These are phyloP conservation scores for Corydoras sp. DNA, from an alignment of 2,113 vertebrate genomes.

Conservation along the genomic window DNA sequence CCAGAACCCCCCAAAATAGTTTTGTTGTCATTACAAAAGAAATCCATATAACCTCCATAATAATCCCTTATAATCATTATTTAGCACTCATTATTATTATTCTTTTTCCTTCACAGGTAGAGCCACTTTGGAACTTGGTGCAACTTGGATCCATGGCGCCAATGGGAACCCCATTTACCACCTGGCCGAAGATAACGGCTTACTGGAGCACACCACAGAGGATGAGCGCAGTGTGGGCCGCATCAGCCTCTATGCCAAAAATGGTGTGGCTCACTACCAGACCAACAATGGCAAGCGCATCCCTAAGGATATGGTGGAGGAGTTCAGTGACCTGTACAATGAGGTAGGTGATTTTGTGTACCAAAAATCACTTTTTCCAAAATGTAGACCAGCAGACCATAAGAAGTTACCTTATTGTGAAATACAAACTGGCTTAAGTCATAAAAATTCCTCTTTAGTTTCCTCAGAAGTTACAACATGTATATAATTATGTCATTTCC, in stretches of 20 bases:
- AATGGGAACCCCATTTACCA: conserved; percentile 97
- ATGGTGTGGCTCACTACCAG: conserved; percentile 94
- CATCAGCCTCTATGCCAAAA: conserved; percentile 95
- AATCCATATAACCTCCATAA: too few species aligned
- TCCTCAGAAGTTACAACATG: too few species aligned
- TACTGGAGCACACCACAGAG: conserved; percentile 91
- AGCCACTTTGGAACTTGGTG: conserved; percentile 95
- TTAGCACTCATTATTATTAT: background rate
- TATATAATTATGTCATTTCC: too few species aligned
- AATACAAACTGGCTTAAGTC: too few species aligned
- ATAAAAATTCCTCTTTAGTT: too few species aligned
- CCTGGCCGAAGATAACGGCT: conserved; percentile 94
- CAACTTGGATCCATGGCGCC: conserved; percentile 98
- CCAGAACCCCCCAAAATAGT: background rate
- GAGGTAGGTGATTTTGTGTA: conserved; percentile 65
- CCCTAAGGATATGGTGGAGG: conserved; percentile 97
- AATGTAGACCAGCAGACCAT: too few species aligned
- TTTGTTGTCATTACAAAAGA: too few species aligned
- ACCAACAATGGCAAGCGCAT: conserved; percentile 86
- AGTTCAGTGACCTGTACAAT: conserved; percentile 99
- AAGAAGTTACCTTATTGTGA: too few species aligned
- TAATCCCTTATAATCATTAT: too few species aligned
- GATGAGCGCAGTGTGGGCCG: conserved; percentile 85
- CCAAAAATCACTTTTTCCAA: too few species aligned
- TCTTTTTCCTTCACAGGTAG: conserved; percentile 62